Base-by-base conservation (phyloP, 1,140 invertebrate genomes). In the Drosophila ohnishii region DNA sequence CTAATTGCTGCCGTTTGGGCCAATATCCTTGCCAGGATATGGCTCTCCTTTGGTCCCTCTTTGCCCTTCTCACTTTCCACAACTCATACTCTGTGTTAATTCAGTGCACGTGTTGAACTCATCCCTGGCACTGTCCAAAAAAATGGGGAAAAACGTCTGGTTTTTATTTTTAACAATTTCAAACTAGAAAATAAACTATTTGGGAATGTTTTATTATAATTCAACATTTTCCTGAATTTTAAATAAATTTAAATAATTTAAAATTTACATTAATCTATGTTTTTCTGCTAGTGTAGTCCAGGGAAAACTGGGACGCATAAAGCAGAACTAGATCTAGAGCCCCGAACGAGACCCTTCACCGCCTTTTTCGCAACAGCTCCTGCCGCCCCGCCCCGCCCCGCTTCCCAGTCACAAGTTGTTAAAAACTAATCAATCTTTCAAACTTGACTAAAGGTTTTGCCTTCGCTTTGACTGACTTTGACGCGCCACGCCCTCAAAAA, bases 361-460 rank as follows among this genome's bases (percentile, higher is more conserved):
- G 56, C 39, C 14, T 37, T 48, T 42, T 59, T 48, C 47, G 28
- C 47, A n/a, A 48, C 47, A 30, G 25, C 28, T 30, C 14, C 14
- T 13, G 32, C 14, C 25, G 22, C 14, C 35, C 14, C 32, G 22
- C 14, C 39, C 28, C 37, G 7, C n/a, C 22, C 32, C 51, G 28
- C 44, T 28, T 28, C 40, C 53, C 73, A 84, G 84, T 88, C 84
- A 89, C 80, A 88, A 88, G 85, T 88, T 88, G 84, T 88, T 88
- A 88, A 88, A 88, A 88, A 88, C 84, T 88, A 88, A 88, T 88
- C 84, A 88, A 88, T 88, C 84, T 88, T 88, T 89, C 80, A 84
- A 72, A 84, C 77, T 80, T 88, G 84, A 75, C 84, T 84, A 88
- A 88, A 78, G 80, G 73, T 84, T 88, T 80, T 72, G 73, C 84